Percentiles rank a stretch among this genome's conserved stretches.
These are phyloP conservation scores for Drosophila takahashii DNA, from an alignment of 1,140 invertebrate species.

Conservation along the genomic window DNA sequence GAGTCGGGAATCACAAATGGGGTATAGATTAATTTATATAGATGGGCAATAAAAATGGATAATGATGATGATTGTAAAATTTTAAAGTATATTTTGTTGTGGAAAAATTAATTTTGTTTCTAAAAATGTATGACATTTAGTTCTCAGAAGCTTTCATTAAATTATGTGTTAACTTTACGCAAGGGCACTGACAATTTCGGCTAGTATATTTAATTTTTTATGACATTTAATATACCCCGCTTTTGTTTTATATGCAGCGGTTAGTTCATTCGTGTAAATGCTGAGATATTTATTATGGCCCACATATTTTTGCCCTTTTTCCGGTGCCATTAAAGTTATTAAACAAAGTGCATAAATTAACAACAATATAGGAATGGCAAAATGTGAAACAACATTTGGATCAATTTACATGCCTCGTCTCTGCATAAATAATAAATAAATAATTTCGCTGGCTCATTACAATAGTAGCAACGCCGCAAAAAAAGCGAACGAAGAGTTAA, in stretches of 20 bases:
- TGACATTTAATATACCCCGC: neutral
- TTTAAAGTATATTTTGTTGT: neutral
- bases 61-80: neutral
- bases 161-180: neutral
- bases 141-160: neutral
- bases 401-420: slow-evolving; percentile 58
- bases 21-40: slow-evolving; percentile 22
- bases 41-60: neutral
- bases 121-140: neutral
- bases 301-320: slow-evolving; percentile 3
- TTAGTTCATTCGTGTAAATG: slow-evolving; percentile 34
- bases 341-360: slow-evolving; percentile 80
- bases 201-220: neutral
- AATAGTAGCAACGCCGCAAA: slow-evolving; percentile 27
- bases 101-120: neutral
- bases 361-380: slow-evolving; percentile 17
- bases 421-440: slow-evolving; percentile 77
- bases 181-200: neutral
- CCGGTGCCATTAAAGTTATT: slow-evolving; percentile 63
- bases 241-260: slow-evolving; percentile 11
- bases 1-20: slow-evolving; percentile 10
- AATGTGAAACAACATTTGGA: slow-evolving; percentile 45
- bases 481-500: slow-evolving; percentile 37
- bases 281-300: slow-evolving; percentile 46
- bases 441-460: slow-evolving; percentile 62